Percentiles rank a stretch among this genome's conserved stretches.
These are phyloP conservation scores for Acronicta leporina DNA, from an alignment of 2,888 invertebrate genomes.

Conservation along the genomic window DNA sequence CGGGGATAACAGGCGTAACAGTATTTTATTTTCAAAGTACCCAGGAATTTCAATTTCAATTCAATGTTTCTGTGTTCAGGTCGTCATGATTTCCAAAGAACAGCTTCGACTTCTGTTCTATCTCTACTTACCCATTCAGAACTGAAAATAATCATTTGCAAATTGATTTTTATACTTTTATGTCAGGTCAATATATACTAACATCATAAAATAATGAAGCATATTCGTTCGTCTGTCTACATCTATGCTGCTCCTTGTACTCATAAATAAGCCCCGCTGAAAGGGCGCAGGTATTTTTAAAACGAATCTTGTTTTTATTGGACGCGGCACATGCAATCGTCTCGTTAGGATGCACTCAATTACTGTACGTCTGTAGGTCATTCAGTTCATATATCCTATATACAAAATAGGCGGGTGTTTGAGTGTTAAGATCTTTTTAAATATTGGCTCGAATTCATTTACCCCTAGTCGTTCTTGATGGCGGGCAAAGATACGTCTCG, in stretches of 20 bases:
- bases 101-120: background rate
- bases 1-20: no score
- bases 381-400: slow-evolving; percentile 17
- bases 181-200: background rate
- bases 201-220: slow-evolving; percentile 25
- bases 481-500: no score
- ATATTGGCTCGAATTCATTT: no score
- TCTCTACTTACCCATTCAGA: no score
- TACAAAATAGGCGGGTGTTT: slow-evolving; percentile 6
- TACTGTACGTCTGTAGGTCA: slow-evolving; percentile 22
- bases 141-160: no score
- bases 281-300: slow-evolving; percentile 46
- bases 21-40: no score
- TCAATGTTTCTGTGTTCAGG: no score
- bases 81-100: background rate
- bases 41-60: no score
- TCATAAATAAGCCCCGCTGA: slow-evolving; percentile 44
- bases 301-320: slow-evolving; percentile 33
- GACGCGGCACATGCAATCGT: slow-evolving; percentile 22
- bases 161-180: no score
- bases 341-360: slow-evolving; percentile 41
- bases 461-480: no score
- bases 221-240: slow-evolving; percentile 4
- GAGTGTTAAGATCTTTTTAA: no score
- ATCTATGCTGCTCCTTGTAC: slow-evolving; percentile 1